Evolutionary conservation across 2,797 vertebrate species (phyloP).

Genomic region (Lycodopsis pacificus): DNA sequence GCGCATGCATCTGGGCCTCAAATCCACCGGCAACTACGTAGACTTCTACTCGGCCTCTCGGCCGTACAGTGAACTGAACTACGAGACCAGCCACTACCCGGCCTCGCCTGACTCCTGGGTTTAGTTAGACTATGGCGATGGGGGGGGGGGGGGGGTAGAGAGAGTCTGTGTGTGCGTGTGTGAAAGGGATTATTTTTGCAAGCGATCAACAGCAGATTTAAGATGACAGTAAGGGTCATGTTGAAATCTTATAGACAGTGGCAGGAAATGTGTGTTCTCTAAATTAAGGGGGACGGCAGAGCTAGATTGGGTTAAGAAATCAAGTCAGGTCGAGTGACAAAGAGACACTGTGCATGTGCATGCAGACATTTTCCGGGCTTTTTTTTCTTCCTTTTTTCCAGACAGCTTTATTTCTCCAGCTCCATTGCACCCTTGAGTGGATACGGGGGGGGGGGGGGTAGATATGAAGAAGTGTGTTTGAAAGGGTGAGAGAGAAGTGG

Average conservation of each 20-base stretch:
- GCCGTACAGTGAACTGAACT: slow-evolving; percentile 99
- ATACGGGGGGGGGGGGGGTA: slow-evolving; percentile 45
- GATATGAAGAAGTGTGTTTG: slow-evolving; percentile 38
- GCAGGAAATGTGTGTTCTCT: slow-evolving; percentile 52
- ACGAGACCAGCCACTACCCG: slow-evolving; percentile 99
- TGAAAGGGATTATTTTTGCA: slow-evolving; percentile 75
- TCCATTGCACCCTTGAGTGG: slow-evolving; percentile 67
- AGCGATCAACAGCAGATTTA: slow-evolving; percentile 61
- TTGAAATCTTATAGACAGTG: slow-evolving; percentile 48
- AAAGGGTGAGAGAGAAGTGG: slow-evolving; percentile 37
- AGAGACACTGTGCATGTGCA: slow-evolving; percentile 80
- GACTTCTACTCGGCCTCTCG: slow-evolving; percentile 99
- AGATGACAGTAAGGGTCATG: slow-evolving; percentile 47
- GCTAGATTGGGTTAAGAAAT: slow-evolving; percentile 33
- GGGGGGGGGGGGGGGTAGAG: slow-evolving; percentile 24
- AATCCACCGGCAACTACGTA: slow-evolving; percentile 98
- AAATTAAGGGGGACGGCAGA: slow-evolving; percentile 29
- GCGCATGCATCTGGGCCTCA: slow-evolving; percentile 99
- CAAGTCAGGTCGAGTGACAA: slow-evolving; percentile 58
- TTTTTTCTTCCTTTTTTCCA: slow-evolving; percentile 30
- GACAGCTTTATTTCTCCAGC: slow-evolving; percentile 69
- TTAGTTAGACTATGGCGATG: slow-evolving; percentile 77
- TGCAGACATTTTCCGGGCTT: slow-evolving; percentile 70
- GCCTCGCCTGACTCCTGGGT: slow-evolving; percentile 99
- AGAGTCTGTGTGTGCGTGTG: slow-evolving; percentile 65